Evolutionary conservation across 2,113 vertebrate genomes (phyloP).

Genomic region (Rhadina sibilatrix): DNA sequence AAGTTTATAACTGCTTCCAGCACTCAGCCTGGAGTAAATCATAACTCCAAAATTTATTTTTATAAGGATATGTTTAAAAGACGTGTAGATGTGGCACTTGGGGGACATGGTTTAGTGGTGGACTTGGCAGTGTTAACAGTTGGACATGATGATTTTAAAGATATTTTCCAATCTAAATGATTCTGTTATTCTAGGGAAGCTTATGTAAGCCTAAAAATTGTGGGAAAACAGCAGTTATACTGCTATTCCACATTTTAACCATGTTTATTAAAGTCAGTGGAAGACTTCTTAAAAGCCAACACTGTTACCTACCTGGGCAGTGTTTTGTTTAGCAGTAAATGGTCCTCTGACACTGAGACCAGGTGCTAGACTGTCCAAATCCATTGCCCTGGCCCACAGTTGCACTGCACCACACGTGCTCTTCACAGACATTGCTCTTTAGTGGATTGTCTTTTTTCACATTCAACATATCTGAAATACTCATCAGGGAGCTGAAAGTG

Average conservation of each 20-base stretch:
- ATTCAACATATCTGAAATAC: accelerated
- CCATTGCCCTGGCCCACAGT: accelerated
- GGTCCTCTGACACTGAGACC: background rate
- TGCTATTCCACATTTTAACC: background rate
- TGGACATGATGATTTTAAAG: background rate
- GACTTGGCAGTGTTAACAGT: background rate
- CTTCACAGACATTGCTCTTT: background rate
- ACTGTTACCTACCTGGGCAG: background rate
- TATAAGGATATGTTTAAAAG: background rate
- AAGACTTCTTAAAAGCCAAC: background rate
- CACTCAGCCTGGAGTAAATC: background rate
- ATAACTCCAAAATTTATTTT: background rate
- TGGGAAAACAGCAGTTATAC: background rate
- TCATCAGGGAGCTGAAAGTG: background rate
- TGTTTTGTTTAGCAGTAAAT: background rate
- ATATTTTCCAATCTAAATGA: background rate
- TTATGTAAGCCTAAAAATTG: background rate
- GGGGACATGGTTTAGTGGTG: background rate
- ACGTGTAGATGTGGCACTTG: background rate
- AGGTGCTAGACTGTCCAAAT: background rate
- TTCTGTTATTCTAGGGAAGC: background rate
- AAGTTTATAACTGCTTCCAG: background rate
- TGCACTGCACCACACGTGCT: accelerated
- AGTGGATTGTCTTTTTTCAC: background rate
- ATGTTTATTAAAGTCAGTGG: background rate